Percentiles rank a stretch among this genome's conserved stretches.
phyloP scores from a whole-genome alignment of 2,797 vertebrate species.

The Microcaecilia unicolor region DNA sequence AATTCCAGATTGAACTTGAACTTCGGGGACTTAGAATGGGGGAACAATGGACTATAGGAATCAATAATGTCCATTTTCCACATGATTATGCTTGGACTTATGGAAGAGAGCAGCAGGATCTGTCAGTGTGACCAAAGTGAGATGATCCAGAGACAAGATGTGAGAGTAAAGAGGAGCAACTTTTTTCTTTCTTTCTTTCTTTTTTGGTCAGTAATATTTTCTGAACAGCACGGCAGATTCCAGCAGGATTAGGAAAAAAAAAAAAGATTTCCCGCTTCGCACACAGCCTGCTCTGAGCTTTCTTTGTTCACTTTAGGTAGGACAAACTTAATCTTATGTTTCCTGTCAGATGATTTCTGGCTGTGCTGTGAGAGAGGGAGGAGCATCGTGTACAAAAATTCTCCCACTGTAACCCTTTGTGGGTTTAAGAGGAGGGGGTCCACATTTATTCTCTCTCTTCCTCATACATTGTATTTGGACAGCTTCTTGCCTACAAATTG shows the following conservation, averaged over 20 bases:
- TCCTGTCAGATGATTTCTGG: conserved; percentile 95
- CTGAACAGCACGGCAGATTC: conserved; percentile 50
- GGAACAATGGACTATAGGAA: conserved; percentile 72
- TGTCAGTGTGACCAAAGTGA: conserved; percentile 44
- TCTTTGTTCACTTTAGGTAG: conserved; percentile 95
- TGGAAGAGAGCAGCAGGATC: conserved; percentile 47
- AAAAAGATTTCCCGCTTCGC: conserved; percentile 52
- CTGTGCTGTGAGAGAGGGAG: conserved; percentile 49
- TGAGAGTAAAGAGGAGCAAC: conserved; percentile 52
- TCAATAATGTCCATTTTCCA: conserved; percentile 75
- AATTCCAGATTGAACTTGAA: conserved; percentile 83
- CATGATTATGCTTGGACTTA: conserved; percentile 68
- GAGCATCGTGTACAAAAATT: conserved; percentile 33
- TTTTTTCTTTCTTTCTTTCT: conserved; percentile 17
- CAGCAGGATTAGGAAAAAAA: conserved; percentile 49
- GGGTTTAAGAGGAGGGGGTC: too few relatives aligned
- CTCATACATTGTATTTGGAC: too few relatives aligned
- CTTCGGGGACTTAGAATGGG: conserved; percentile 68
- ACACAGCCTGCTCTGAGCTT: conserved; percentile 71
- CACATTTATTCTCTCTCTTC: too few relatives aligned
- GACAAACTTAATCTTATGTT: conserved; percentile 93
- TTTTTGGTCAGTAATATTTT: conserved; percentile 37
- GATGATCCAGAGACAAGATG: conserved; percentile 51
- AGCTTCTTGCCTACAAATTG: too few relatives aligned
- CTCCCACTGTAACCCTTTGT: too few relatives aligned